These are phyloP conservation scores for Typhlichthys eigenmanni DNA, from an alignment of 2,797 vertebrate genomes.

Conservation along the genomic window DNA sequence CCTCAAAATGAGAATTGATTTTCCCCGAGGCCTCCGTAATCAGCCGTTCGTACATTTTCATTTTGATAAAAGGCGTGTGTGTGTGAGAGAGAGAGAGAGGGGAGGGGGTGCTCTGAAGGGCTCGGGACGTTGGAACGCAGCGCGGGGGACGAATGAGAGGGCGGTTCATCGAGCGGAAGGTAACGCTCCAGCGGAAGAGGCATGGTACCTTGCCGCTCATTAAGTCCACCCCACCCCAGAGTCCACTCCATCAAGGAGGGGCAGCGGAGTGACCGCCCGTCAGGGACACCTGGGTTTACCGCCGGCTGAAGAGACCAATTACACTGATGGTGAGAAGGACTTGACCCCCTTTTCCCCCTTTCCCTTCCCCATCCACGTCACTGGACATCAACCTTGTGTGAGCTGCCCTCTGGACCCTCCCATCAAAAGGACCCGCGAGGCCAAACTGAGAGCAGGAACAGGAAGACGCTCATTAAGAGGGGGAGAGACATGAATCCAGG, in stretches of 20 bases:
- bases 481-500: background rate
- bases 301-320: conserved; percentile 5
- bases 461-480: background rate
- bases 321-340: conserved; percentile 1
- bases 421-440: background rate
- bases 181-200: background rate
- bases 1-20: conserved; percentile 75
- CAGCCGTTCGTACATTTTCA: conserved; percentile 62
- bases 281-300: background rate
- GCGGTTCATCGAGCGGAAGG: conserved; percentile 1
- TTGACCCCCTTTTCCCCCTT: background rate
- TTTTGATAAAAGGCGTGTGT: conserved; percentile 42
- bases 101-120: no score
- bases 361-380: background rate
- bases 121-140: no score
- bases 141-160: background rate
- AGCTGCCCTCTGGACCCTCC: background rate
- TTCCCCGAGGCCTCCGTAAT: conserved; percentile 60
- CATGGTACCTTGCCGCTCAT: background rate
- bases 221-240: background rate
- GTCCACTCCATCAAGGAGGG: background rate
- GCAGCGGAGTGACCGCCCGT: background rate
- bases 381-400: background rate
- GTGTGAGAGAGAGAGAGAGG: no score
- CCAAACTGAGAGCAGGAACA: background rate